Percentiles rank a stretch among this genome's conserved stretches.
Evolutionary conservation across 2,797 vertebrate species (phyloP).

Genomic region (Manis javanica): DNA sequence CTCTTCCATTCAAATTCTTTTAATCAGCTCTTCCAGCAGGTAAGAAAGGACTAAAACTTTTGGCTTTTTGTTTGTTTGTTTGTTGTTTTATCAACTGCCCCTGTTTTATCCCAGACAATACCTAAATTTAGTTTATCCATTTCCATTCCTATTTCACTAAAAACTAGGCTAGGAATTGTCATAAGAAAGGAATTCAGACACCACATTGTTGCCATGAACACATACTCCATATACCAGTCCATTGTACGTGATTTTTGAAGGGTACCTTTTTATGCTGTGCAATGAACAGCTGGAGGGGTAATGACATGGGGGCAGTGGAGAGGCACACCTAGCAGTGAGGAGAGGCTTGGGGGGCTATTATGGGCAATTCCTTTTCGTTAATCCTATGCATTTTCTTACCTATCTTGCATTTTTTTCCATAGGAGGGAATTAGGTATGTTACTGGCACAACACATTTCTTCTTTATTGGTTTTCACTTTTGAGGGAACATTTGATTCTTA

Average conservation of each 20-base stretch:
- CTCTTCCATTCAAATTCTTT: neutral
- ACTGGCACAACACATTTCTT: neutral
- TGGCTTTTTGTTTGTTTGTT: no score
- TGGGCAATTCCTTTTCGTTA: neutral
- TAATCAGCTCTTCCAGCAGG: neutral
- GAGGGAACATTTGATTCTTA: neutral
- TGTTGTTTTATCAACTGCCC: neutral
- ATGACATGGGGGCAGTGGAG: neutral
- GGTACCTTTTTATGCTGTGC: neutral
- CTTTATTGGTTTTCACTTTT: neutral
- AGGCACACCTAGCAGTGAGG: neutral
- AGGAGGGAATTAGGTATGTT: neutral
- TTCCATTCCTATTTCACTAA: neutral
- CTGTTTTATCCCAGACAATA: neutral
- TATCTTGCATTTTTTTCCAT: neutral
- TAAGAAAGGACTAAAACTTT: neutral
- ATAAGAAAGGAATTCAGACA: neutral
- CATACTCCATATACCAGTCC: neutral
- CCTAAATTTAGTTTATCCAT: neutral
- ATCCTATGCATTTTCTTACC: no score
- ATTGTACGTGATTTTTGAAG: neutral
- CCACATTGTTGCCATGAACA: conserved; percentile 10
- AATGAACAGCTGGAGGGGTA: neutral
- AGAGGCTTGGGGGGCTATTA: neutral
- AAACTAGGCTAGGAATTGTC: neutral